Conservation (phyloP, 2,113 vertebrate genomes). For the Ranitomeya imitator region DNA sequence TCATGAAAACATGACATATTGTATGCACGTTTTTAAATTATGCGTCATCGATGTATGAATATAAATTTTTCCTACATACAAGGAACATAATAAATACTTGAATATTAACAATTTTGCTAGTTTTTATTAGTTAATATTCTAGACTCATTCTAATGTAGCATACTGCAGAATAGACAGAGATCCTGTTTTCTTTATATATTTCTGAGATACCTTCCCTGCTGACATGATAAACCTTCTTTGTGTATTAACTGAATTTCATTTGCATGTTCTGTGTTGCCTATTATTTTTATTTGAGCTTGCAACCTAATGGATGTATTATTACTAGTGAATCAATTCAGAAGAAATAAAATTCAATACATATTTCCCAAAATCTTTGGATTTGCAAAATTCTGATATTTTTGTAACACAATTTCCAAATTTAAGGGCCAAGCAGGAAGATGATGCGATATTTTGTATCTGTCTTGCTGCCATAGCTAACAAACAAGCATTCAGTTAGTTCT, state of each 20-base stretch:
- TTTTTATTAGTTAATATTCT: conserved; percentile 9
- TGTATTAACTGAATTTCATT: background rate
- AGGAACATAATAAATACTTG: conserved; percentile 2
- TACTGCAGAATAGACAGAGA: background rate
- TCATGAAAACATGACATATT: conserved; percentile 18
- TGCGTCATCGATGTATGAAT: background rate
- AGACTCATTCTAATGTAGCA: background rate
- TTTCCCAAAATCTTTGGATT: too few relatives aligned
- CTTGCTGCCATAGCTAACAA: too few relatives aligned
- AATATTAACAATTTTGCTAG: background rate
- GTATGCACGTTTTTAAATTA: conserved; percentile 42
- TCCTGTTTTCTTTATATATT: background rate
- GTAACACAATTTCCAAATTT: too few relatives aligned
- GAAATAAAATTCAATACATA: too few relatives aligned
- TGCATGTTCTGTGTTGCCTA: background rate
- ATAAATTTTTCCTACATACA: background rate
- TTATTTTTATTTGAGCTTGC: background rate
- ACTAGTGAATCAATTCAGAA: background rate
- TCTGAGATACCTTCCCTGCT: background rate
- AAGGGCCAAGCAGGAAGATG: too few relatives aligned
- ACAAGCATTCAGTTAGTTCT: too few relatives aligned
- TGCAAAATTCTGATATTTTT: too few relatives aligned
- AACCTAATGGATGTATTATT: background rate
- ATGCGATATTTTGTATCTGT: too few relatives aligned
- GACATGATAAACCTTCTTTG: background rate